Percentiles rank a stretch among this genome's conserved stretches.
phyloP scores from a whole-genome alignment of 1,140 invertebrate genomes.

The Coenobita brevimanus region DNA sequence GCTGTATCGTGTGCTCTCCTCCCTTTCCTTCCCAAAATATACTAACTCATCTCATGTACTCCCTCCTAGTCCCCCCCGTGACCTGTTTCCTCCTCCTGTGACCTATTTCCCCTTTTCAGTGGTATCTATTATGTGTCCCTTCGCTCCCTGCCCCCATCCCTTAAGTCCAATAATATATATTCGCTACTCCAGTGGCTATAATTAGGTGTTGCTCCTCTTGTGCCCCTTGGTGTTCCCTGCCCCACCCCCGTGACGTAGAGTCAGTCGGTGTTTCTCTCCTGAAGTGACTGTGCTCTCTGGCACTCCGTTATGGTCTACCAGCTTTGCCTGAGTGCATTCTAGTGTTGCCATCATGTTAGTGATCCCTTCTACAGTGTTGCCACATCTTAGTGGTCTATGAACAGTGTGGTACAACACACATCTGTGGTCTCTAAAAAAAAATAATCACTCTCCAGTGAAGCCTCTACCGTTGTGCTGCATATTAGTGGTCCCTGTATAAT shows the following conservation, averaged over 20 bases:
- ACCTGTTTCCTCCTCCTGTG: background rate
- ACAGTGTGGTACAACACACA: background rate
- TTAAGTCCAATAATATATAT: constrained; percentile 14
- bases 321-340: constrained; percentile 34
- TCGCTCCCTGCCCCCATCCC: background rate
- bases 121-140: constrained; percentile 24
- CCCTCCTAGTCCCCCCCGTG: background rate
- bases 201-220: constrained; percentile 25
- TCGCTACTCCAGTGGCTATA: constrained; percentile 23
- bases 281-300: constrained; percentile 8
- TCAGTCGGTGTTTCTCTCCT: constrained; percentile 29
- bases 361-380: constrained; percentile 41
- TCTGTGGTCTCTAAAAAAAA: background rate
- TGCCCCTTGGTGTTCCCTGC: background rate
- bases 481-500: constrained; percentile 29
- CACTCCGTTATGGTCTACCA: background rate
- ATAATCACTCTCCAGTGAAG: constrained; percentile 18
- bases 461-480: constrained; percentile 28
- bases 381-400: constrained; percentile 31
- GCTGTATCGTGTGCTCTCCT: no score
- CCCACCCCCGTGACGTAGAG: constrained; percentile 8
- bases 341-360: constrained; percentile 41
- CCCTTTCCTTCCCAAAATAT: no score
- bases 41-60: no score
- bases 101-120: background rate